A percentile compares a stretch with the other conserved stretches of the same genome.
Conservation (phyloP, 1,140 invertebrate genomes). For the Daktulosphaira vitifoliae region DNA sequence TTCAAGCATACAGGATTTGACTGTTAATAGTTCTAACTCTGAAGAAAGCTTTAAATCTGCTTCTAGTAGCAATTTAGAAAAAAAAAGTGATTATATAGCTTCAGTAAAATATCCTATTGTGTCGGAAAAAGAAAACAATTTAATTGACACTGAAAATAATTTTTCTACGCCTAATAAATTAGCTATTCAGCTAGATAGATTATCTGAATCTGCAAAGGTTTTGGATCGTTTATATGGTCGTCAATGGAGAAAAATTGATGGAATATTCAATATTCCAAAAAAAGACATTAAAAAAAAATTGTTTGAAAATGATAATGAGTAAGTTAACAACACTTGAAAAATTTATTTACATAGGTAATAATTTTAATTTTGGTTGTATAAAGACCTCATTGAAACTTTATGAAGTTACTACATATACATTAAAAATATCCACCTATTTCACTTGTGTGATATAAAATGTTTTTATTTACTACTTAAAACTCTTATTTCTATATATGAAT, state of each 20-base stretch:
- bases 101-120: background rate
- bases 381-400: too few relatives aligned
- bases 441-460: too few relatives aligned
- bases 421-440: too few relatives aligned
- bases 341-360: too few relatives aligned
- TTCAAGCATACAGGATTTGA: too few relatives aligned
- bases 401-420: too few relatives aligned
- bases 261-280: background rate
- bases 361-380: too few relatives aligned
- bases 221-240: conserved; percentile 22
- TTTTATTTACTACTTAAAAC: too few relatives aligned
- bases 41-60: conserved; percentile 20
- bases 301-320: background rate
- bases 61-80: background rate
- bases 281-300: background rate
- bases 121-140: background rate
- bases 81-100: background rate
- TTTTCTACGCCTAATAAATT: conserved; percentile 1
- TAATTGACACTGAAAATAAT: background rate
- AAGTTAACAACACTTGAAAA: too few relatives aligned
- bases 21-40: background rate
- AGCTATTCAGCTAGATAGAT: background rate
- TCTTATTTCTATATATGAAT: too few relatives aligned
- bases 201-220: conserved; percentile 9
- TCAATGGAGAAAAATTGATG: conserved; percentile 14